A percentile compares a stretch with the other conserved stretches of the same genome.
Evolutionary conservation across 2,113 vertebrate genomes (phyloP).

Genomic region (Anarrhichthys ocellatus): DNA sequence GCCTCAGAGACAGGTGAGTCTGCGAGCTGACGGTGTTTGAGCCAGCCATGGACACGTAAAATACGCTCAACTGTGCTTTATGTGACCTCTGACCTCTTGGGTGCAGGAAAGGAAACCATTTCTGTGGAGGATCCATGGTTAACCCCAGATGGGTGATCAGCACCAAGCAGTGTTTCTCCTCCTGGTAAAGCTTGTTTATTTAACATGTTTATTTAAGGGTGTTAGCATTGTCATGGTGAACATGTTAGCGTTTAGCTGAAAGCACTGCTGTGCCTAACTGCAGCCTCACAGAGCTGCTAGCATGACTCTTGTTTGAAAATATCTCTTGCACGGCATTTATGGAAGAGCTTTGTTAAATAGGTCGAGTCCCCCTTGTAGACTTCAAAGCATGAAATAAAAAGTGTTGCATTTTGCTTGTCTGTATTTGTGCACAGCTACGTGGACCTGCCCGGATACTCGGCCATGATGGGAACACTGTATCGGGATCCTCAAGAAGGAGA

Average conservation of each 20-base stretch:
- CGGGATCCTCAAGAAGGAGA: conserved; percentile 86
- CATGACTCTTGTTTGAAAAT: not conserved
- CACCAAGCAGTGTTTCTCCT: conserved; percentile 94
- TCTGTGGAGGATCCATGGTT: conserved; percentile 95
- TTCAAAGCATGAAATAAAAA: not conserved
- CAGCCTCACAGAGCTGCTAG: not conserved
- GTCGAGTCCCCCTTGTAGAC: not conserved
- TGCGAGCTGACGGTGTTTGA: not conserved
- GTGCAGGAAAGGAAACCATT: conserved; percentile 91
- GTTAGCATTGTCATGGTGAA: not conserved
- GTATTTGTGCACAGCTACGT: conserved; percentile 81
- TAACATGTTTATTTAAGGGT: not conserved
- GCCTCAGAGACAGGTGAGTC: conserved; percentile 92
- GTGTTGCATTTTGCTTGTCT: not conserved
- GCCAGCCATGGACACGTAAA: not conserved
- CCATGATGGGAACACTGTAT: conserved; percentile 91
- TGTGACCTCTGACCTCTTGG: conserved; percentile 50
- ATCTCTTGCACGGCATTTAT: not conserved
- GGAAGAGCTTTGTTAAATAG: not conserved
- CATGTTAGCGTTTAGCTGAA: not conserved
- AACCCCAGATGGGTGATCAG: conserved; percentile 96
- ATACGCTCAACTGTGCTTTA: not conserved
- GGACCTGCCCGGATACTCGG: conserved; percentile 88
- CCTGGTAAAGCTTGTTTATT: conserved; percentile 85
- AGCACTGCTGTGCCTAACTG: not conserved